phyloP scores from a whole-genome alignment of 2,888 invertebrate species.

The Scrobipalpa atriplicella region DNA sequence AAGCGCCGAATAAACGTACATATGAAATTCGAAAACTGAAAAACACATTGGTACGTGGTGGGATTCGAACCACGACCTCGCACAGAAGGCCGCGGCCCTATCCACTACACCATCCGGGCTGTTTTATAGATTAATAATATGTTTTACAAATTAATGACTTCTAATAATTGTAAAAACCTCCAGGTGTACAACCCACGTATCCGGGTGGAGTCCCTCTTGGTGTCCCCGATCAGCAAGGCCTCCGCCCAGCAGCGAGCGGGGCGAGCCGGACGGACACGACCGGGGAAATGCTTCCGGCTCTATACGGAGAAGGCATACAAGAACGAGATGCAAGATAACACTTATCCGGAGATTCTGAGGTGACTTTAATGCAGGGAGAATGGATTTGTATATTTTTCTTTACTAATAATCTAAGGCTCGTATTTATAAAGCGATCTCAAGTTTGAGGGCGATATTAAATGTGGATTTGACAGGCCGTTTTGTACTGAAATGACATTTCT shows the following conservation, averaged over 20 bases:
- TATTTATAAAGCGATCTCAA: constrained; percentile 83
- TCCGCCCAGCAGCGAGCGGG: constrained; percentile 99
- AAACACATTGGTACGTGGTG: no score
- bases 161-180: no score
- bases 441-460: no score
- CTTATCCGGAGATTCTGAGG: constrained; percentile 96
- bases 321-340: constrained; percentile 99
- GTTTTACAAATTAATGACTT: neutral
- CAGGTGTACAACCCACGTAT: constrained; percentile 89
- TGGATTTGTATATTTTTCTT: constrained; percentile 9
- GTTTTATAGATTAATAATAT: neutral
- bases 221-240: constrained; percentile 99
- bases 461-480: no score
- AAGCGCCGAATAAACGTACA: no score
- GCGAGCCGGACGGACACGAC: constrained; percentile 98
- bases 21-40: no score
- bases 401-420: constrained; percentile 94
- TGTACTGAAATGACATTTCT: no score
- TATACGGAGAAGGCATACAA: constrained; percentile 97
- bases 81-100: no score
- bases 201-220: constrained; percentile 97
- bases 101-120: no score
- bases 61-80: no score
- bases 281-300: constrained; percentile 98
- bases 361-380: constrained; percentile 41